Base-by-base conservation (phyloP, 2,888 invertebrate genomes). In the Dolomedes plantarius region DNA sequence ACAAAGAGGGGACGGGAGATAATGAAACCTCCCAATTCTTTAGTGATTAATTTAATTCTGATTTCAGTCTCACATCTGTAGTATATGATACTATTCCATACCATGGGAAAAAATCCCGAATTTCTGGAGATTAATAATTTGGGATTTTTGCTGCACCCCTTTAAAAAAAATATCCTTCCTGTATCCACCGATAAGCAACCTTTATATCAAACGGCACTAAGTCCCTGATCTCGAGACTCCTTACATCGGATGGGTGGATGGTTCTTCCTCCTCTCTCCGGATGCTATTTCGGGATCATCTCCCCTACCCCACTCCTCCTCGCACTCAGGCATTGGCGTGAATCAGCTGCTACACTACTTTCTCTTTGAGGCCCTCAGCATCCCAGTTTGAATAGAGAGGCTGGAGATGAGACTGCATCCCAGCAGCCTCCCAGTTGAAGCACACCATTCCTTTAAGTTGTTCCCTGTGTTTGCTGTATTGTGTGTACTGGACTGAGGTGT, bases 281-380 rank as follows among this genome's bases (percentile, higher is more conserved):
- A 65, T 78, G 62, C 78, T 79, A 79, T 79, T 79, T 71, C 71
- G 62, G 78, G 78, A 79, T 11, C 68, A 68, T 41, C 46, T 27
- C 31, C 41, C 79, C 67, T 41, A 23, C n/a, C n/a, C n/a, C n/a
- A n/a, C n/a, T n/a, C n/a, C n/a, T n/a, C n/a, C n/a, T n/a, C n/a
- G n/a, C n/a, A n/a, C 73, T 19, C 73, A 56, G 50, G 74, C 74
- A 39, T n/a, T 74, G 73, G 80, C 67, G 73, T 80, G 80, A 80
- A 80, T 80, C 80, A 80, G 80, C 80, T 80, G 80, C 80, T 79
- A 79, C 71, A 71, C 78, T 79, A 79, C 78, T 79, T 64, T 79
- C 78, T 75, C 41, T 41, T 28, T 27, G 67, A 36, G 67, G 19
- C 67, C 67, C 67, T 56, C 56, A 23, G 13, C 67, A 67, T 67